These are phyloP conservation scores for Caenorhabditis japonica DNA, from an alignment of 2,888 invertebrate species.

Conservation along the genomic window DNA sequence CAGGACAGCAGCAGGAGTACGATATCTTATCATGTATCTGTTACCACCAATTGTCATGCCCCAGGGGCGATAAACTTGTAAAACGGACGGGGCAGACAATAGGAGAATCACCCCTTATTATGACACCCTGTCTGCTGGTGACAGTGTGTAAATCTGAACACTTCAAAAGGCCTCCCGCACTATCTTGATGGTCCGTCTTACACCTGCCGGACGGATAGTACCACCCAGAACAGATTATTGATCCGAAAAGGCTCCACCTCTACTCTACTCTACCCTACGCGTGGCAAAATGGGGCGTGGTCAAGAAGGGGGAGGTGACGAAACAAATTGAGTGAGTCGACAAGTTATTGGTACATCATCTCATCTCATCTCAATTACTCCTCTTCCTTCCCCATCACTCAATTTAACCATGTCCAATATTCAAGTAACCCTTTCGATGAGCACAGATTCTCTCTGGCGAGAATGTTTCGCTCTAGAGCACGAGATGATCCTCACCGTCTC, in stretches of 20 bases:
- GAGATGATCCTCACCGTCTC: slow-evolving; percentile 16
- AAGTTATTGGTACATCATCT: not conserved
- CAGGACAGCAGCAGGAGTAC: too few species aligned
- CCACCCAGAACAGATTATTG: too few species aligned
- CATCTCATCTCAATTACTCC: slow-evolving; percentile 2
- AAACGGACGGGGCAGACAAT: not conserved
- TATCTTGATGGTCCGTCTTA: not conserved
- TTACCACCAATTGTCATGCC: too few species aligned
- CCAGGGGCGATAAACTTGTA: too few species aligned
- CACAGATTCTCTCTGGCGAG: slow-evolving; percentile 13
- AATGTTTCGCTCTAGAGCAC: not conserved
- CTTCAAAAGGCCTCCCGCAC: not conserved
- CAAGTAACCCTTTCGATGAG: not conserved
- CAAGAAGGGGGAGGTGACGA: not conserved
- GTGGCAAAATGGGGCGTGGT: not conserved
- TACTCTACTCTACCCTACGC: too few species aligned
- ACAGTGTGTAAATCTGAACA: not conserved
- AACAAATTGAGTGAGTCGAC: not conserved
- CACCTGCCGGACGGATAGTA: not conserved
- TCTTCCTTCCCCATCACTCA: too few species aligned
- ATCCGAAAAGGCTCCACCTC: too few species aligned
- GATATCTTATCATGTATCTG: too few species aligned
- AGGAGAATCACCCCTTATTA: not conserved
- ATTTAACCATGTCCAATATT: slow-evolving; percentile 1
- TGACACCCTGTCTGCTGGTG: not conserved